These are phyloP conservation scores for Euwallacea fornicatus DNA, from an alignment of 1,140 invertebrate species.

Conservation along the genomic window DNA sequence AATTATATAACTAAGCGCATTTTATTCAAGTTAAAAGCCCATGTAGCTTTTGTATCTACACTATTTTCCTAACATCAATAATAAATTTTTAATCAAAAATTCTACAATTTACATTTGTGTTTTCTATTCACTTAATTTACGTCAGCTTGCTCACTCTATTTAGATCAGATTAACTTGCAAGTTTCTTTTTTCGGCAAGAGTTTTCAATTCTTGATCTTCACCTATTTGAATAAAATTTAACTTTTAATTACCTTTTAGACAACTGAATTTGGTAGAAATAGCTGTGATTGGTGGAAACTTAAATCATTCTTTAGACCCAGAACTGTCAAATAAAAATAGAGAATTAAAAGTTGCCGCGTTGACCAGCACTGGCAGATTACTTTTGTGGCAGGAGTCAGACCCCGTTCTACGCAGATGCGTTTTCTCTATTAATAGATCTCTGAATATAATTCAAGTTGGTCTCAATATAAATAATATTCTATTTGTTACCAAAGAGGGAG, in stretches of 20 bases:
- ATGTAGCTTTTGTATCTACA: too few relatives aligned
- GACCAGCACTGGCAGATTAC: constrained; percentile 63
- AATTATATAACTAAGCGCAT: too few relatives aligned
- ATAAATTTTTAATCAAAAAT: too few relatives aligned
- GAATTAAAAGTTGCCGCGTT: constrained; percentile 64
- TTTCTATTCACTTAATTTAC: too few relatives aligned
- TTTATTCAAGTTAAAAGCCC: too few relatives aligned
- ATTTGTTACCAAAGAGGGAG: constrained; percentile 66
- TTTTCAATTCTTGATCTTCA: too few relatives aligned
- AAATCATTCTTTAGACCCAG: constrained; percentile 54
- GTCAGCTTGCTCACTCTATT: too few relatives aligned
- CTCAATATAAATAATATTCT: constrained; percentile 61
- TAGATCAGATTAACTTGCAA: too few relatives aligned
- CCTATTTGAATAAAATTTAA: too few relatives aligned
- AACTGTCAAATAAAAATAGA: constrained; percentile 48
- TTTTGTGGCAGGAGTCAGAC: constrained; percentile 66
- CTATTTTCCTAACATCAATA: too few relatives aligned
- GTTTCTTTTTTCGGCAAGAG: too few relatives aligned
- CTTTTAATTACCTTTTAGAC: constrained; percentile 46
- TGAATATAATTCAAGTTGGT: constrained; percentile 60
- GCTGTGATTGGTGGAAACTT: constrained; percentile 59
- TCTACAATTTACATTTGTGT: too few relatives aligned
- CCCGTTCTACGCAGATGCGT: constrained; percentile 64
- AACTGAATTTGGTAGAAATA: constrained; percentile 56
- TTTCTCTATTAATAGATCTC: constrained; percentile 62